These are phyloP conservation scores for Microtus oregoni DNA, from an alignment of 2,113 vertebrate species.

Conservation along the genomic window DNA sequence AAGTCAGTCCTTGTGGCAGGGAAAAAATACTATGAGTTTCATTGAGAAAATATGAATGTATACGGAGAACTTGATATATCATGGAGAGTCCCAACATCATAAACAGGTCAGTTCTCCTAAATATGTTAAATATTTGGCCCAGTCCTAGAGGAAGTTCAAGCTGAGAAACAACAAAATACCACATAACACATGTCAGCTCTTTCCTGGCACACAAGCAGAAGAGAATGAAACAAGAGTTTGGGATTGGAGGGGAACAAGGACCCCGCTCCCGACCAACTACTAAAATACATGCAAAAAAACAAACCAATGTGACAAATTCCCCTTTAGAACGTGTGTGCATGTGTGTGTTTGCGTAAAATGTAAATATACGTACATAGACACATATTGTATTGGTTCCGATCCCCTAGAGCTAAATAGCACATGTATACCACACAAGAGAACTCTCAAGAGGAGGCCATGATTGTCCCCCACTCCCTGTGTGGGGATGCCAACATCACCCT, in stretches of 20 bases:
- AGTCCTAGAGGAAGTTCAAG: background rate
- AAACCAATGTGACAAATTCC: background rate
- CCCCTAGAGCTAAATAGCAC: background rate
- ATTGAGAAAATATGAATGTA: background rate
- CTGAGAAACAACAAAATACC: background rate
- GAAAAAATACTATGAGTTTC: background rate
- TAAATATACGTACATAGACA: background rate
- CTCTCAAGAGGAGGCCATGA: background rate
- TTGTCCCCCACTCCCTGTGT: background rate
- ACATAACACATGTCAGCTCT: fast-evolving
- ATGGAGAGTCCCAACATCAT: fast-evolving
- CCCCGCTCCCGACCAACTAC: fast-evolving
- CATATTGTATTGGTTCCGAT: background rate
- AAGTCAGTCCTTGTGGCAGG: background rate
- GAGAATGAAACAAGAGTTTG: fast-evolving
- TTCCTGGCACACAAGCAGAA: background rate
- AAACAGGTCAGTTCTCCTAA: background rate
- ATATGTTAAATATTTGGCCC: background rate
- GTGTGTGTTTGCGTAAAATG: background rate
- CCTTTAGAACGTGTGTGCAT: background rate
- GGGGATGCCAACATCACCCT: background rate
- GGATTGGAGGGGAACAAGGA: fast-evolving
- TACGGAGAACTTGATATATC: fast-evolving
- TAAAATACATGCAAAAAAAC: background rate
- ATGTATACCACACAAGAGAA: background rate